Base-by-base conservation (phyloP, 2,113 vertebrate species). In the Alligator mississippiensis region DNA sequence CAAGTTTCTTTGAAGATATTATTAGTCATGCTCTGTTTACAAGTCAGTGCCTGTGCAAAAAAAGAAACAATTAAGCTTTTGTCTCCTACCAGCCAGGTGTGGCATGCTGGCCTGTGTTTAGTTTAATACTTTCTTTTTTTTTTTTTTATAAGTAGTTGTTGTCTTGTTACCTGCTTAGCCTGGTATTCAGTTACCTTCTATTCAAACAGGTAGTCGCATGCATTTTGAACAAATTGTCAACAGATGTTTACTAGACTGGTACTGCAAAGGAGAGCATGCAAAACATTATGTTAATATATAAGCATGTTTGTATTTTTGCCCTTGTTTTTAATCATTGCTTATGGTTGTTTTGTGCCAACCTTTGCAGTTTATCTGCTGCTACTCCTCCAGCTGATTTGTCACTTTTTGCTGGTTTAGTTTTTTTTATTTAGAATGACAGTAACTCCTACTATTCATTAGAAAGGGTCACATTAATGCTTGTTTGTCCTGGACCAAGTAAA, bases 371-470 rank as follows among this genome's bases (percentile, higher is more conserved):
- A 2, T 4, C 34, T 80, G 16, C 70, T 72, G 60, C 28, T 82
- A 25, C 93, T 95, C 54, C 19, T 22, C 66, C 22, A 70, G 76
- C 34, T 77, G 91, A 82, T 89, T 94, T 87, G 38, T 18, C 19
- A 63, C 75, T 64, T 90, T 92, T 87, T 72, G 4, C 18, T 19
- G 82, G 62, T 63, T 70, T 57, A 63, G 4, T 28, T 17, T 61
- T 47, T 47, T 47, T 47, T 47, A 47, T 47, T 47, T 47, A 47
- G 47, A 47, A 47, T 84, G 0, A 0, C 47, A 64, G 24, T 28
- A 77, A 16, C 74, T 81, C 70, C 27, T 72, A 22, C 77, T 14
- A 28, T 91, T 28, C 16, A 54, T 75, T 61, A 70, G 18, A 89
- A 85, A 95, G 47, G 13, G 8, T 84, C 9, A 62, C 63, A 30